A percentile compares a stretch with the other conserved stretches of the same genome.
Conservation (phyloP, 1,140 invertebrate species). For the Andricus grossulariae region DNA sequence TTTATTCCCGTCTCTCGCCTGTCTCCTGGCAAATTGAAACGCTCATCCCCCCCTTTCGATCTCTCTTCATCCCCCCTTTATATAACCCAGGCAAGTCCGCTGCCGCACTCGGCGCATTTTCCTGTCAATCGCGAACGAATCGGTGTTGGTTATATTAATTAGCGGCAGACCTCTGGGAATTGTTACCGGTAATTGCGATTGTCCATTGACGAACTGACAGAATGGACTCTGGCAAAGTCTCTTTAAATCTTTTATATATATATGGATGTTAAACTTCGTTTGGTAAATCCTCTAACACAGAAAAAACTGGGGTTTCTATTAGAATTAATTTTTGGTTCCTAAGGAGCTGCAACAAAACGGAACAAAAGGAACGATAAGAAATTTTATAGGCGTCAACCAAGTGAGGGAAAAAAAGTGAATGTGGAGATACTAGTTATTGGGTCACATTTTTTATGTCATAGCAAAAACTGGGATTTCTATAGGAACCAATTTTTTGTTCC, state of each 20-base stretch:
- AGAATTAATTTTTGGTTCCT: too few species aligned
- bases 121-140: constrained; percentile 56
- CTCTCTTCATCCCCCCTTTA: constrained; percentile 42
- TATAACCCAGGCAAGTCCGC: constrained; percentile 50
- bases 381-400: too few species aligned
- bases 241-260: neutral
- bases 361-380: too few species aligned
- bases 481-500: too few species aligned
- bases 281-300: too few species aligned
- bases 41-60: constrained; percentile 38
- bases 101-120: constrained; percentile 56
- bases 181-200: constrained; percentile 56
- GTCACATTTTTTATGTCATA: too few species aligned
- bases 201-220: constrained; percentile 28
- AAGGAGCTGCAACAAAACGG: too few species aligned
- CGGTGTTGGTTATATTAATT: constrained; percentile 56
- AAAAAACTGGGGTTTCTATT: too few species aligned
- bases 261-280: too few species aligned
- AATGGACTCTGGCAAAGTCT: neutral
- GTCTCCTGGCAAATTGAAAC: constrained; percentile 75
- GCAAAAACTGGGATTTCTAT: too few species aligned
- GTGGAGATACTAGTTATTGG: too few species aligned
- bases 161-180: constrained; percentile 56
- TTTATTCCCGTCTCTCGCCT: constrained; percentile 75
- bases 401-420: too few species aligned